These are phyloP conservation scores for Dermatemys mawii DNA, from an alignment of 2,113 vertebrate genomes.

Conservation along the genomic window DNA sequence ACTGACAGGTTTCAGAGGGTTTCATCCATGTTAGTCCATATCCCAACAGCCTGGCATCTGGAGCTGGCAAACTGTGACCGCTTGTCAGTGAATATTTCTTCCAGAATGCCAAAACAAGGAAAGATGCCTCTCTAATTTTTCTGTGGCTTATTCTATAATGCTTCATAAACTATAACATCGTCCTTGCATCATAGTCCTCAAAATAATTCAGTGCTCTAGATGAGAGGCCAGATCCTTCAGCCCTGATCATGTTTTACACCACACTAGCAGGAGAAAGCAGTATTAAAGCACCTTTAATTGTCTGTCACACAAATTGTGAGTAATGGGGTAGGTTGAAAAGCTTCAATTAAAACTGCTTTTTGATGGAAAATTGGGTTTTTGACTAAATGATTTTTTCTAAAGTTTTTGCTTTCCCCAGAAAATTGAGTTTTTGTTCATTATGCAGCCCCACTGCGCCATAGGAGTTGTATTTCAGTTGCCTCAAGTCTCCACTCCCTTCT, in stretches of 20 bases:
- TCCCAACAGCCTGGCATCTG: background rate
- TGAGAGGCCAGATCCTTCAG: too few relatives aligned
- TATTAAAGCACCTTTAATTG: background rate
- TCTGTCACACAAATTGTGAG: too few relatives aligned
- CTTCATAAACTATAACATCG: background rate
- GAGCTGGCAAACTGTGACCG: background rate
- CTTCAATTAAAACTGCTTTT: background rate
- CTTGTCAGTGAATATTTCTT: background rate
- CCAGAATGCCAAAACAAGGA: background rate
- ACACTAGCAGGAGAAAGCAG: background rate
- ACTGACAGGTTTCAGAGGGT: background rate
- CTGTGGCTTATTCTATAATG: background rate
- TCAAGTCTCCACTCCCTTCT: background rate
- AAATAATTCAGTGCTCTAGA: background rate
- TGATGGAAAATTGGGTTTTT: background rate
- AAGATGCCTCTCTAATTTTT: background rate
- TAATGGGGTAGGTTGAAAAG: background rate
- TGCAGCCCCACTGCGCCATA: conserved; percentile 12
- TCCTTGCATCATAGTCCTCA: background rate
- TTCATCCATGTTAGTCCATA: background rate
- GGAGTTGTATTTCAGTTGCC: background rate
- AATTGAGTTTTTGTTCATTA: background rate
- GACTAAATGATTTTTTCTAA: background rate
- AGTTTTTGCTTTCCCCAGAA: background rate
- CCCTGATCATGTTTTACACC: too few relatives aligned